These are phyloP conservation scores for Ochotona princeps DNA, from an alignment of 2,113 vertebrate species.

Conservation along the genomic window DNA sequence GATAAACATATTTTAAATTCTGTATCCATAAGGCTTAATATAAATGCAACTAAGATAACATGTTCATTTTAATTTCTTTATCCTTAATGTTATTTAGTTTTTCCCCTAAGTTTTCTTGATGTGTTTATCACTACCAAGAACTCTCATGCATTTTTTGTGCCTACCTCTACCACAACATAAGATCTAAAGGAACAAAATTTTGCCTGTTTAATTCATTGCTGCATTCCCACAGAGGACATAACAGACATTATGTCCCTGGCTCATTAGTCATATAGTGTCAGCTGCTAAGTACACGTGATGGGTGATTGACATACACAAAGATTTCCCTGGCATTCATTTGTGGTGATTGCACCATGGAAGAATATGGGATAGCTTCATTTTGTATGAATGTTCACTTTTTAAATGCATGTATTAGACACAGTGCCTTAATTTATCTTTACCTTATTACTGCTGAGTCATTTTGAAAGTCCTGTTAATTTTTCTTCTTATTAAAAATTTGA, in stretches of 20 bases:
- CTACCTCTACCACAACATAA: neutral
- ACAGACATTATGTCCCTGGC: neutral
- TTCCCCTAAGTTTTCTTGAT: neutral
- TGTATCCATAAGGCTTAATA: neutral
- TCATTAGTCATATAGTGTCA: neutral
- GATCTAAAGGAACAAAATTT: neutral
- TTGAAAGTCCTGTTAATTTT: constrained; percentile 49
- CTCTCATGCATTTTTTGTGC: neutral
- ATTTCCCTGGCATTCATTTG: neutral
- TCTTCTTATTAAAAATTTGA: constrained; percentile 40
- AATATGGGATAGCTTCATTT: constrained; percentile 23
- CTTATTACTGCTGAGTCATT: constrained; percentile 37
- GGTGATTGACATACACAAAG: neutral
- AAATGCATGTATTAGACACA: neutral
- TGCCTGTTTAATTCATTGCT: neutral
- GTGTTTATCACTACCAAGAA: neutral
- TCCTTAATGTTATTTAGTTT: neutral
- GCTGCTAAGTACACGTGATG: neutral
- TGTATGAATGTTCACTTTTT: constrained; percentile 2
- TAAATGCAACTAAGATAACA: neutral
- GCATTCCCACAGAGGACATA: neutral
- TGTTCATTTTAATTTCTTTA: neutral
- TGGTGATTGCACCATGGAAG: neutral
- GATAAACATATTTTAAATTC: neutral
- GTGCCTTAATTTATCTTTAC: constrained; percentile 48